Evolutionary conservation across 2,113 vertebrate genomes (phyloP), one percentile per base, ranked within the genome.

Genomic region (Xyrauchen texanus): DNA sequence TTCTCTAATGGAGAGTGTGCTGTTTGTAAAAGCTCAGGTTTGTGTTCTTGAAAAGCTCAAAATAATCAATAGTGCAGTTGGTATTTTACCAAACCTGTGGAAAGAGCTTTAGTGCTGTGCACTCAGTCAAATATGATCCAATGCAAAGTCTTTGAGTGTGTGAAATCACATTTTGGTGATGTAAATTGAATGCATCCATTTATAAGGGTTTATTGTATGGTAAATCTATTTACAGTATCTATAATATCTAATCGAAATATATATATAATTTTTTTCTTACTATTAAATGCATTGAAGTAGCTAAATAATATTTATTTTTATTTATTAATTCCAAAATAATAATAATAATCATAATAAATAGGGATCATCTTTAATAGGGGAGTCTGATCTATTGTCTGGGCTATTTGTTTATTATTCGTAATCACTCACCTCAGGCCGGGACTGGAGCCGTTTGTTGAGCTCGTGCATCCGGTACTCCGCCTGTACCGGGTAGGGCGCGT

Each of bases 381-480:
- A 34, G 1, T 12, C 5, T 57, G 11, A 57, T n/a, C 11, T 6
- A 13, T 12, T 13, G 53, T 7, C 6, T 34, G 21, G 11, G 13
- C 55, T 58, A 15, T 11, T 61, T 55, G 46, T 73, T 60, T 61
- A 51, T 44, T 42, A 47, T 61, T 42, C 9, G 52, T 70, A 2
- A 42, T 49, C 34, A 42, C 82, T 79, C 91, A 97, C 98, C 96
- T 99, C 98, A 87, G 96, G 97, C 96, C 97, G 98, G 91, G 96
- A 98, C 90, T 99, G 97, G 90, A 99, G 95, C 81, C 97, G 92
- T 85, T 99, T 99, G 90, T 99, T 99, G 90, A 99, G 95, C 87
- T 99, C 98, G 83, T 98, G 98, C 96, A 99, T 97, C 92, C 98
- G 95, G 93, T 99, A 99, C 92, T 99, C 96, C 0, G 97, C 97